phyloP scores from a whole-genome alignment of 2,888 invertebrate species.

The Priocnemis perturbator region DNA sequence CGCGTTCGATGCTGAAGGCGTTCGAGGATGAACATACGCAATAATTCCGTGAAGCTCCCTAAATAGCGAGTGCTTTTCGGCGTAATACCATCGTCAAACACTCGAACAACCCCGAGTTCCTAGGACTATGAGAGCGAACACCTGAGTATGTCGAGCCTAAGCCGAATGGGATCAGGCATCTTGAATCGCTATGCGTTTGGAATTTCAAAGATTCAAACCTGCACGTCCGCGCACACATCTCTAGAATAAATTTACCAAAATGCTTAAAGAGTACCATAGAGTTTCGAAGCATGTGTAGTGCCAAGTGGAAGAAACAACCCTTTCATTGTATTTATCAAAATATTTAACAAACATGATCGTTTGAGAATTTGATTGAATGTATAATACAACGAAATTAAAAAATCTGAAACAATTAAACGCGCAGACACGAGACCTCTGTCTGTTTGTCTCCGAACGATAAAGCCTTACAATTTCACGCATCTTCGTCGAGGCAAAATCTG shows the following conservation, averaged over 20 bases:
- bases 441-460: not conserved
- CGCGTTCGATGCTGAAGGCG: too few relatives aligned
- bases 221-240: not conserved
- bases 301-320: too few relatives aligned
- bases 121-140: conserved; percentile 66
- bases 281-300: too few relatives aligned
- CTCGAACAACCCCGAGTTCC: conserved; percentile 43
- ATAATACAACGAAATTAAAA: too few relatives aligned
- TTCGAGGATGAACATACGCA: too few relatives aligned
- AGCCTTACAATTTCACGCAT: conserved; percentile 65
- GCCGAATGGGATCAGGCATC: conserved; percentile 31
- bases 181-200: conserved; percentile 10
- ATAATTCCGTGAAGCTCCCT: too few relatives aligned
- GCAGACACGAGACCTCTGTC: too few relatives aligned
- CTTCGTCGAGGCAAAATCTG: conserved; percentile 43
- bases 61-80: conserved; percentile 64
- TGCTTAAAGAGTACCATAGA: too few relatives aligned
- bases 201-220: conserved; percentile 28
- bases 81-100: conserved; percentile 73
- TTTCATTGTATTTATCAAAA: too few relatives aligned
- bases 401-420: too few relatives aligned
- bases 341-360: too few relatives aligned
- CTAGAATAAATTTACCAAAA: not conserved
- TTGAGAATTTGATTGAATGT: too few relatives aligned
- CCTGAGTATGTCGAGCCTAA: conserved; percentile 65